Evolutionary conservation across 2,113 vertebrate genomes (phyloP).

Genomic region (Platichthys stellatus): DNA sequence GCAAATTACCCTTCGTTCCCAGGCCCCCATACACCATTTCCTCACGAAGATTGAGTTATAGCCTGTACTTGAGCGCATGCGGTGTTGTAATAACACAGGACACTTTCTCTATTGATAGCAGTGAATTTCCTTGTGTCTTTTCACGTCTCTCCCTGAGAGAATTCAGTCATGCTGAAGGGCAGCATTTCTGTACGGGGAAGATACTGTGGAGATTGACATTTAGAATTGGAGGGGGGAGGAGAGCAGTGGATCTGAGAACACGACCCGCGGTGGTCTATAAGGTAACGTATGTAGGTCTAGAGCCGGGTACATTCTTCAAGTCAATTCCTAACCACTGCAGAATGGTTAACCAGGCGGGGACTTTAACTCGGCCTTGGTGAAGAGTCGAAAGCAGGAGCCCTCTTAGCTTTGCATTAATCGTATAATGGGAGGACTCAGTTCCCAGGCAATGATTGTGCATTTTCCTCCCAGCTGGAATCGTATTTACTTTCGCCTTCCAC

Average conservation of each 20-base stretch:
- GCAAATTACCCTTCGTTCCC: conserved; percentile 82
- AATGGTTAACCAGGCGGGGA: conserved; percentile 64
- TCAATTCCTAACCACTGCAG: conserved; percentile 63
- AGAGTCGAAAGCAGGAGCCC: conserved; percentile 33
- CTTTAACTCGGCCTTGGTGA: conserved; percentile 37
- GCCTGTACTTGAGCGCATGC: conserved; percentile 74
- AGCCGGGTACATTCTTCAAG: conserved; percentile 37
- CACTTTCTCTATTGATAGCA: conserved; percentile 70
- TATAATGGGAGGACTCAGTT: conserved; percentile 58
- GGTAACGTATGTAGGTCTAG: conserved; percentile 13
- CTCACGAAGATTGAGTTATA: conserved; percentile 79
- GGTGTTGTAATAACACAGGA: conserved; percentile 72
- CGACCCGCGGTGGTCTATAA: conserved; percentile 42
- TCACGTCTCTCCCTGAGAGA: conserved; percentile 62
- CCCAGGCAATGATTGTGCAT: conserved; percentile 72
- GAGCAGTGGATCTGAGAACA: conserved; percentile 47
- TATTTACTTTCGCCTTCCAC: conserved; percentile 78
- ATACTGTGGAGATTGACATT: conserved; percentile 71
- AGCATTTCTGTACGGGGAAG: conserved; percentile 57
- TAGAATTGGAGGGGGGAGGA: conserved; percentile 59
- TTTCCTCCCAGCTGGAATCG: conserved; percentile 72
- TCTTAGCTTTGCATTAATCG: conserved; percentile 58
- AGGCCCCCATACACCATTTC: conserved; percentile 75
- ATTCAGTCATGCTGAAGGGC: conserved; percentile 70
- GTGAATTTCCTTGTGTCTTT: conserved; percentile 67